Conservation (phyloP, 2,113 vertebrate species). For the Trinectes maculatus region DNA sequence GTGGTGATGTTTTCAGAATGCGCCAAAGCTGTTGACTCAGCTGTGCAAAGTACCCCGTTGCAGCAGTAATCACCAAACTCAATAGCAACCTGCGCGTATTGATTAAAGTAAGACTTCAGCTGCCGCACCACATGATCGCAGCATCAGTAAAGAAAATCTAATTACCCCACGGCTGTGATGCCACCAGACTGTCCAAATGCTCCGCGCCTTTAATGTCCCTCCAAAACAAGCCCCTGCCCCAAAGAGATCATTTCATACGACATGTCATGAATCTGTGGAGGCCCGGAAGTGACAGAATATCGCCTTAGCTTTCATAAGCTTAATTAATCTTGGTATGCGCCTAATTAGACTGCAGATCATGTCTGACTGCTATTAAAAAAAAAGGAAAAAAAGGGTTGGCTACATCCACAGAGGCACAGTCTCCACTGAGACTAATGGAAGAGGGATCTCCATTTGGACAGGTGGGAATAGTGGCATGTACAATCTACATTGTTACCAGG, state of each 20-base stretch:
- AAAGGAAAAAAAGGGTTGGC: not conserved
- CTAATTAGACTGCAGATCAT: constrained; percentile 31
- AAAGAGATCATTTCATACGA: constrained; percentile 20
- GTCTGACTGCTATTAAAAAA: not conserved
- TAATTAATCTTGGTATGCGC: constrained; percentile 35
- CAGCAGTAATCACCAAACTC: constrained; percentile 38
- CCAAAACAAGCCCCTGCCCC: not conserved
- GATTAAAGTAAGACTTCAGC: constrained; percentile 42
- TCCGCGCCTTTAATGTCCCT: constrained; percentile 23
- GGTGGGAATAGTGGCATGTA: not conserved
- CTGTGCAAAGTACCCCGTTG: not conserved
- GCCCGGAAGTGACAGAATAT: constrained; percentile 27
- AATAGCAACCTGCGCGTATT: constrained; percentile 32
- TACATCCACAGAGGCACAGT: constrained; percentile 12
- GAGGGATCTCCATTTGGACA: not conserved
- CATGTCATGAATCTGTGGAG: constrained; percentile 29
- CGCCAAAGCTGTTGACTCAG: constrained; percentile 26
- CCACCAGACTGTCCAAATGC: constrained; percentile 42
- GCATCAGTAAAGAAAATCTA: constrained; percentile 51
- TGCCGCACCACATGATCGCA: constrained; percentile 42
- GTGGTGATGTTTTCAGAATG: not conserved
- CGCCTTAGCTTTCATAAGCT: constrained; percentile 17
- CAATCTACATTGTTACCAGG: not conserved
- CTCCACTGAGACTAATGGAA: not conserved
- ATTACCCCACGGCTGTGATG: constrained; percentile 41